phyloP scores from a whole-genome alignment of 2,113 vertebrate genomes.

The Scatophagus argus region DNA sequence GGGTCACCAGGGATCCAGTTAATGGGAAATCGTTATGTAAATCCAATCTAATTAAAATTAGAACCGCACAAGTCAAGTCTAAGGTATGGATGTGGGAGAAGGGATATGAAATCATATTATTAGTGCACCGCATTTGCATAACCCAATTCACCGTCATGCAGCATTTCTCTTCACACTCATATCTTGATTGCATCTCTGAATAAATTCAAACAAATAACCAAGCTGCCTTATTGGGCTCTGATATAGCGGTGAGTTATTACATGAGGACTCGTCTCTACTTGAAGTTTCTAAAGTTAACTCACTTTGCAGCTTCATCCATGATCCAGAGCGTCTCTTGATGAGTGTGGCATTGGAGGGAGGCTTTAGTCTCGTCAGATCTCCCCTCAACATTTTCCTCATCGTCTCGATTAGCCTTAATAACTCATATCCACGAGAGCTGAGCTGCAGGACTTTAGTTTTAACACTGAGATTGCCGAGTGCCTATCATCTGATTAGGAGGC shows the following conservation, averaged over 20 bases:
- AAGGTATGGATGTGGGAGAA: constrained; percentile 60
- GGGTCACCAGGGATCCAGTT: constrained; percentile 68
- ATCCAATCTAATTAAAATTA: constrained; percentile 82
- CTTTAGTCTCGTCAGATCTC: constrained; percentile 30
- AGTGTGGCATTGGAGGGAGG: constrained; percentile 11
- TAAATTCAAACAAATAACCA: constrained; percentile 53
- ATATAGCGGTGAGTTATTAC: neutral
- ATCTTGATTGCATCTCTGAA: constrained; percentile 40
- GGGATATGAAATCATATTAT: constrained; percentile 74
- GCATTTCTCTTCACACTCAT: constrained; percentile 45
- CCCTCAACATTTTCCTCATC: constrained; percentile 6
- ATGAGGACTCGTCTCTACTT: neutral
- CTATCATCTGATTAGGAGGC: constrained; percentile 59
- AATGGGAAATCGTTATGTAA: constrained; percentile 81
- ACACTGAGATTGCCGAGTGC: constrained; percentile 19
- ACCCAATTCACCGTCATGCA: constrained; percentile 53
- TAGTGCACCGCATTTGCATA: constrained; percentile 75
- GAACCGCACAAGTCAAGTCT: constrained; percentile 55
- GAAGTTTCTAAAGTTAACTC: constrained; percentile 3
- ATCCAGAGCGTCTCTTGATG: neutral
- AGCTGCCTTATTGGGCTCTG: constrained; percentile 10
- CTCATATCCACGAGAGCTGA: constrained; percentile 32
- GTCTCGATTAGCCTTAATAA: constrained; percentile 61
- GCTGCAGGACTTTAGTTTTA: constrained; percentile 49
- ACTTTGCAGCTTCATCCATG: neutral